Percentiles rank a stretch among this genome's conserved stretches.
Evolutionary conservation across 2,797 vertebrate species (phyloP).

Genomic region (Potorous gilbertii): DNA sequence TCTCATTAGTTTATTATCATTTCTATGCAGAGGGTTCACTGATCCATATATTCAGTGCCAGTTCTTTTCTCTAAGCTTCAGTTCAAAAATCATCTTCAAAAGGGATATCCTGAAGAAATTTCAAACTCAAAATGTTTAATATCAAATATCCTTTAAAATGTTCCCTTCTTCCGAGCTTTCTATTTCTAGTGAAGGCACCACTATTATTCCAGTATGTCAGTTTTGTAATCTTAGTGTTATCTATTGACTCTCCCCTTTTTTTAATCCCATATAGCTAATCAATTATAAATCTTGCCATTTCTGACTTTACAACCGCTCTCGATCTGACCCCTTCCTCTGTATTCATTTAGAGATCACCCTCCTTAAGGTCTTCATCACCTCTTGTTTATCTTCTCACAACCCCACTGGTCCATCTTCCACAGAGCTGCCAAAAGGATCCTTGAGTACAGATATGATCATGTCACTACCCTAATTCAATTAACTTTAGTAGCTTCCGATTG

Average conservation of each 20-base stretch:
- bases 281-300: neutral
- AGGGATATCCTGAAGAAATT: neutral
- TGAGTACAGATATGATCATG: neutral
- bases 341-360: neutral
- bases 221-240: neutral
- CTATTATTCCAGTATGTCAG: neutral
- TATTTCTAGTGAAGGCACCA: neutral
- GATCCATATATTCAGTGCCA: neutral
- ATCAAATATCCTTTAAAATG: neutral
- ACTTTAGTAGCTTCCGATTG: neutral
- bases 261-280: neutral
- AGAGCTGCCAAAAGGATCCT: neutral
- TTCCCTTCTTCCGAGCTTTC: neutral
- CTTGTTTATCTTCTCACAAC: neutral
- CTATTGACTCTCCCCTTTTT: neutral
- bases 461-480: neutral
- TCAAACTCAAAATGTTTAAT: neutral
- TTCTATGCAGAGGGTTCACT: neutral
- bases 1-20: neutral
- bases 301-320: neutral
- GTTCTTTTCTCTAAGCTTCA: neutral
- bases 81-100: neutral
- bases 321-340: neutral
- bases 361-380: neutral
- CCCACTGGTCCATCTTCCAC: neutral